Base-by-base conservation (phyloP, 2,113 vertebrate species). In the Apistogramma diplotaenia region DNA sequence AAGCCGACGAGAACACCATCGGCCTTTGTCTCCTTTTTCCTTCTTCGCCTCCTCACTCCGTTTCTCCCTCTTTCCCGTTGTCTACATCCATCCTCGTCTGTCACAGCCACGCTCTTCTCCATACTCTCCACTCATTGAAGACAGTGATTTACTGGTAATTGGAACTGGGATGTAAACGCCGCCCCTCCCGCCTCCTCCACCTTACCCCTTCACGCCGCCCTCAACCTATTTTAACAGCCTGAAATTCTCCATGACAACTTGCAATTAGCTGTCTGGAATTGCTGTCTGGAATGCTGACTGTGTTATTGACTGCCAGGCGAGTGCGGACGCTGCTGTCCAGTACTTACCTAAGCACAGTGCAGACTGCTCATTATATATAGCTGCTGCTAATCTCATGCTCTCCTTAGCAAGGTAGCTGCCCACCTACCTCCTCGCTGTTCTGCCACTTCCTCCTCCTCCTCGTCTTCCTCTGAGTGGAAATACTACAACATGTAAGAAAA, bases 201-300 rank as follows among this genome's bases (percentile, higher is more conserved):
- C 10, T 37, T 59, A 23, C 67, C 67, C 46, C 40, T 53, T 53
- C 75, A 23, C 11, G 18, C 15, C 25, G 11, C 46, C 10, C 59
- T 10, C 27, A 25, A n/a, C 35, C 7, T 40, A 35, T 74, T 85
- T 82, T 81, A 86, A 76, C 46, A 58, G 77, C 25, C 59, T 75
- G 62, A 91, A 89, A 90, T 89, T 88, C 86, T 92, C 87, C 89
- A 84, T 94, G 93, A 94, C 93, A 93, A 91, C 91, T 91, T 58
- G 86, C 92, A 95, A 93, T 95, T 94, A 93, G 92, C 84, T 51
- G 85, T 86, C 87, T 84, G 77, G 82, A 60, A 59, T 86, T 76
- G 86, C 84, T 81, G 85, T 87, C 90, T 90, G 82, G 78, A 76
- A 51, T 74, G 78, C 87, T 70, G 83, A 90, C 80, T 78, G 85